Percentiles rank a stretch among this genome's conserved stretches.
Evolutionary conservation across 2,888 invertebrate genomes (phyloP).

Genomic region (Pyrrhia umbra): DNA sequence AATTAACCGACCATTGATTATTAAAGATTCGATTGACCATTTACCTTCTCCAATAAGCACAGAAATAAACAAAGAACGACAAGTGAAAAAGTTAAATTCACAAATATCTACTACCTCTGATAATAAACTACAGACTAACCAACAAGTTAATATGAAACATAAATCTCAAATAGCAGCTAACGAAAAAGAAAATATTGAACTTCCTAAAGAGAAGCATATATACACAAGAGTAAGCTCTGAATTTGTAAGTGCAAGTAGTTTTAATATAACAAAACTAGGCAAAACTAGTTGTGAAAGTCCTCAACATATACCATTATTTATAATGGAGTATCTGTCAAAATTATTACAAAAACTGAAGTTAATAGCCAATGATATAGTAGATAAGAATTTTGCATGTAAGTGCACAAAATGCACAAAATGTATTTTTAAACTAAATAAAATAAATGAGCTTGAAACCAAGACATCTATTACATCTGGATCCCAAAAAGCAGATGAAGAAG

Average conservation of each 20-base stretch:
- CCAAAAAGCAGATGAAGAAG: neutral
- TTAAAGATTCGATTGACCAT: neutral
- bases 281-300: neutral
- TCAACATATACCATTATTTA: neutral
- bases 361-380: neutral
- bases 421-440: neutral
- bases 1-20: too few relatives aligned
- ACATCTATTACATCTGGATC: too few relatives aligned
- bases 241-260: neutral
- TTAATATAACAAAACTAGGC: neutral
- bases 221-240: neutral
- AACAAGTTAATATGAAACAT: neutral
- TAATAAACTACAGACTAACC: too few relatives aligned
- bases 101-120: neutral
- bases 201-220: neutral
- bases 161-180: neutral
- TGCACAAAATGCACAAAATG: neutral
- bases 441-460: neutral
- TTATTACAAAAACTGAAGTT: neutral
- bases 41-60: neutral
- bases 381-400: neutral
- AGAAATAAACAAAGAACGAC: neutral
- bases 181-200: too few relatives aligned
- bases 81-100: neutral
- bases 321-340: neutral